phyloP scores from a whole-genome alignment of 2,797 vertebrate species.

The Cossypha heuglini region DNA sequence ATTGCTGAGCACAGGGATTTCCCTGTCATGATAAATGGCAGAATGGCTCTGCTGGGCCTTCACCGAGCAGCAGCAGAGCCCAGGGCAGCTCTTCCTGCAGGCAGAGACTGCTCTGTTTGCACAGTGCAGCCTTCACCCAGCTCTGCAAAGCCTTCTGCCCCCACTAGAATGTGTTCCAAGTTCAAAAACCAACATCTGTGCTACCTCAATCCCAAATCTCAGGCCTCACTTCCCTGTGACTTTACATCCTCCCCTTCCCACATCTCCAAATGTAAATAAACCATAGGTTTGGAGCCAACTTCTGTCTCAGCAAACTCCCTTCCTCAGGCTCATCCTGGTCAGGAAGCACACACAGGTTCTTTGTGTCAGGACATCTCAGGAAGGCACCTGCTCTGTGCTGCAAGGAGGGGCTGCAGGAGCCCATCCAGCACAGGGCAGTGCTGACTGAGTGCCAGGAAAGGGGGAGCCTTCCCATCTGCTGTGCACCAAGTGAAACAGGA shows the following conservation, averaged over 20 bases:
- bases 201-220: neutral
- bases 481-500: neutral
- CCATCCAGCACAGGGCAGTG: neutral
- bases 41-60: neutral
- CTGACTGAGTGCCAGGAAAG: neutral
- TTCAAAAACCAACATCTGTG: slow-evolving; percentile 10
- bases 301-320: neutral
- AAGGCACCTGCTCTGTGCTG: slow-evolving; percentile 15
- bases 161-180: neutral
- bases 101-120: neutral
- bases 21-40: neutral
- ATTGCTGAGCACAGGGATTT: neutral
- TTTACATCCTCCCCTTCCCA: slow-evolving; percentile 6
- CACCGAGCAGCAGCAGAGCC: neutral
- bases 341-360: neutral
- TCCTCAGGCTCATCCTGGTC: neutral
- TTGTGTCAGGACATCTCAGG: neutral
- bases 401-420: neutral
- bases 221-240: neutral
- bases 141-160: neutral
- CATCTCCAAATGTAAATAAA: slow-evolving; percentile 1
- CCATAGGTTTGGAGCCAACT: neutral
- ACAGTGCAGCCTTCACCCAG: neutral
- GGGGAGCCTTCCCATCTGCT: neutral
- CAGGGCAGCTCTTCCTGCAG: neutral